Conservation (phyloP, 2,797 vertebrate genomes). For the Selene dorsalis region DNA sequence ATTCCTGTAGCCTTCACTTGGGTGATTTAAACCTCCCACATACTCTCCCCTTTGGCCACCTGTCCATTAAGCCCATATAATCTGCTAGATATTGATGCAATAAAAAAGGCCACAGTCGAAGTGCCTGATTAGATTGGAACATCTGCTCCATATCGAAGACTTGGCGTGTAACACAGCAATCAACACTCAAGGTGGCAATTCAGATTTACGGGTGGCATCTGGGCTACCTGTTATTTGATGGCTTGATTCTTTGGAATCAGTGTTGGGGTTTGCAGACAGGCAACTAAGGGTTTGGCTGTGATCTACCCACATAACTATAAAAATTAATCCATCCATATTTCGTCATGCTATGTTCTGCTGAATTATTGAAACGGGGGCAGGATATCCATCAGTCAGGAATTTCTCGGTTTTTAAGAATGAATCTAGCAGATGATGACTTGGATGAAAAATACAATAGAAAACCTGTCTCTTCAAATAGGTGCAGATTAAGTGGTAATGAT, state of each 20-base stretch:
- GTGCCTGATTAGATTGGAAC: slow-evolving; percentile 56
- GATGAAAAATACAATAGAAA: too few species aligned
- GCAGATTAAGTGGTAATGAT: too few species aligned
- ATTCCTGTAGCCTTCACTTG: not conserved
- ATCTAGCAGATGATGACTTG: too few species aligned
- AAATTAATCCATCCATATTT: not conserved
- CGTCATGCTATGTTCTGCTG: not conserved
- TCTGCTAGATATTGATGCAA: slow-evolving; percentile 61
- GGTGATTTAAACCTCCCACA: slow-evolving; percentile 23
- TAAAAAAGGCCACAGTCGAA: slow-evolving; percentile 60
- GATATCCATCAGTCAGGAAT: not conserved
- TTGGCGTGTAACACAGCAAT: slow-evolving; percentile 17
- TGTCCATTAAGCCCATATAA: slow-evolving; percentile 66
- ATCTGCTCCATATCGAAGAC: slow-evolving; percentile 56
- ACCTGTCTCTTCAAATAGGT: too few species aligned
- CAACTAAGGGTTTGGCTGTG: too few species aligned
- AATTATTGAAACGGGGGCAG: not conserved
- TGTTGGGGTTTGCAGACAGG: slow-evolving; percentile 7
- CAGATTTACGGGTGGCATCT: slow-evolving; percentile 41
- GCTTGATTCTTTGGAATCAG: slow-evolving; percentile 12
- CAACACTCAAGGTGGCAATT: not conserved
- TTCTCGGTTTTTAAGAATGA: too few species aligned
- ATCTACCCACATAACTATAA: not conserved
- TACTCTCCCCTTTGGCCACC: slow-evolving; percentile 38
- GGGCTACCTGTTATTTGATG: slow-evolving; percentile 23